Evolutionary conservation across 2,113 vertebrate genomes (phyloP).

Genomic region (Rhipidura dahli): DNA sequence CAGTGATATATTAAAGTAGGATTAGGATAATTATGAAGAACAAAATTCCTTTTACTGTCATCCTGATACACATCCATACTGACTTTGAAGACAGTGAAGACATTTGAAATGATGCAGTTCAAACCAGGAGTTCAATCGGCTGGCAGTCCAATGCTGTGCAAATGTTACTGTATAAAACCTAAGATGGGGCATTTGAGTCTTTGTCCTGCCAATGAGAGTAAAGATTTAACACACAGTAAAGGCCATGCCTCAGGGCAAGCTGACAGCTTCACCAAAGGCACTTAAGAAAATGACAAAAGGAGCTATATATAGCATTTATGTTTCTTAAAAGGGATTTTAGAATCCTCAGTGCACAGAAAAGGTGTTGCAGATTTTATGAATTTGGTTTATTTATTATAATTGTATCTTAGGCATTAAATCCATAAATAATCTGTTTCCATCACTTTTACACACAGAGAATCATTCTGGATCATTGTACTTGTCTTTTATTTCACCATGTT

Average conservation of each 20-base stretch:
- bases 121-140: neutral
- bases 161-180: neutral
- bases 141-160: neutral
- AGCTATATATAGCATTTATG: neutral
- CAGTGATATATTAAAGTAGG: neutral
- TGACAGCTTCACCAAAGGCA: neutral
- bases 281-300: neutral
- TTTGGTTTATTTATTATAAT: neutral
- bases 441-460: neutral
- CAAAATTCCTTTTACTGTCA: neutral
- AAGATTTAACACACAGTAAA: neutral
- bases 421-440: neutral
- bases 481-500: neutral
- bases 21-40: neutral
- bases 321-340: neutral
- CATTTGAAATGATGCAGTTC: neutral
- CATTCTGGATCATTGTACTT: neutral
- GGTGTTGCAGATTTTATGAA: neutral
- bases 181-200: rapidly evolving
- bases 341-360: neutral
- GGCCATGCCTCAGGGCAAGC: neutral
- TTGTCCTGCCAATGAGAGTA: neutral
- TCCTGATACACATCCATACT: neutral
- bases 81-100: neutral
- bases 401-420: neutral